These are phyloP conservation scores for Craniophora ligustri DNA, from an alignment of 2,888 invertebrate species.

Conservation along the genomic window DNA sequence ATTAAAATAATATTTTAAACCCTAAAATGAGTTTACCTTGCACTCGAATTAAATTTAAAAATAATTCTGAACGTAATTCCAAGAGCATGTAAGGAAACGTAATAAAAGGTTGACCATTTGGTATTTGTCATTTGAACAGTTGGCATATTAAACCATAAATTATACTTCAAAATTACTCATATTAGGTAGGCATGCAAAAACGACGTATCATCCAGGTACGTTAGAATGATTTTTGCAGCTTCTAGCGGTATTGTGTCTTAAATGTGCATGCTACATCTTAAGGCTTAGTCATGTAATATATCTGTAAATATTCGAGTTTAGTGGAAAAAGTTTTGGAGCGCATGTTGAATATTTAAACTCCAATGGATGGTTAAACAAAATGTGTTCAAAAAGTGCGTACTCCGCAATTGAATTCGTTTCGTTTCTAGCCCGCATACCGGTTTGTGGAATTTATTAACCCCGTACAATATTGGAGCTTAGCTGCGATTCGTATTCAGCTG, in stretches of 20 bases:
- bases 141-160: too few relatives aligned
- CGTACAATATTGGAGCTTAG: conserved; percentile 8
- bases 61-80: too few relatives aligned
- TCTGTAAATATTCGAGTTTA: too few relatives aligned
- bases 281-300: conserved; percentile 27
- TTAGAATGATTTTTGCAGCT: background rate
- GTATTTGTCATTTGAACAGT: too few relatives aligned
- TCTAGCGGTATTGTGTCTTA: too few relatives aligned
- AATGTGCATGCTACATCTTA: conserved; percentile 19
- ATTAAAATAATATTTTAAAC: too few relatives aligned
- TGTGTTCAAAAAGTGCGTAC: conserved; percentile 11
- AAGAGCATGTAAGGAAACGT: too few relatives aligned
- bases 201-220: background rate
- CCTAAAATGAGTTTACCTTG: too few relatives aligned
- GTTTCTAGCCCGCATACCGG: conserved; percentile 33
- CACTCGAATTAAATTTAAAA: too few relatives aligned
- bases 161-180: too few relatives aligned
- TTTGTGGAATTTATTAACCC: conserved; percentile 26
- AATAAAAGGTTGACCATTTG: too few relatives aligned
- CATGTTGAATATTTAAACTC: background rate
- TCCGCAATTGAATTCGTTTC: conserved; percentile 25
- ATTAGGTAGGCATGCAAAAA: too few relatives aligned
- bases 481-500: conserved; percentile 3
- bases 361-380: conserved; percentile 4
- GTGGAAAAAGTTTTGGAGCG: background rate